phyloP scores from a whole-genome alignment of 2,888 invertebrate genomes.

The Ecliptopera silaceata region DNA sequence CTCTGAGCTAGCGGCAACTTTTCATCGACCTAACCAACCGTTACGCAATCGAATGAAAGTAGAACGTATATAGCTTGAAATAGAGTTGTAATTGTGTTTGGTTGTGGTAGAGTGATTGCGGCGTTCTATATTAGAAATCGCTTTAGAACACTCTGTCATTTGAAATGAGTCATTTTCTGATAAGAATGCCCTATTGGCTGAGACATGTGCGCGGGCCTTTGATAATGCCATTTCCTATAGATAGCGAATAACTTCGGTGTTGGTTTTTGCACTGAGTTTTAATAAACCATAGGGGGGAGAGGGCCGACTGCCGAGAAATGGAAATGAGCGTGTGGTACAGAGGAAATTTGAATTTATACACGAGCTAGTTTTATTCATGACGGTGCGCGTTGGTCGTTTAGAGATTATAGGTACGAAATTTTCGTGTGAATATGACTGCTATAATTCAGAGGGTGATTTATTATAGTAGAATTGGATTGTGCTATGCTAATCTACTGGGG shows the following conservation, averaged over 20 bases:
- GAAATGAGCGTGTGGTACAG: constrained; percentile 80
- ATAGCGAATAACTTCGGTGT: constrained; percentile 77
- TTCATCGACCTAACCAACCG: constrained; percentile 56
- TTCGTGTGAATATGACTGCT: constrained; percentile 50
- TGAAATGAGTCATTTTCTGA: constrained; percentile 89
- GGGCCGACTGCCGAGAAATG: constrained; percentile 71
- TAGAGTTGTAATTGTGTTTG: constrained; percentile 46
- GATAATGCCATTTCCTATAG: constrained; percentile 82
- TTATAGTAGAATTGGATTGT: constrained; percentile 33
- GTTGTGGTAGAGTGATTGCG: constrained; percentile 43
- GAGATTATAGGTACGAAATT: constrained; percentile 57
- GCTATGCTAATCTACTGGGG: constrained; percentile 28
- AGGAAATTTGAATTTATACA: constrained; percentile 84
- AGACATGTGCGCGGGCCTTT: constrained; percentile 78
- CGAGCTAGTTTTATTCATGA: constrained; percentile 80
- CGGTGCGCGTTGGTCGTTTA: constrained; percentile 56
- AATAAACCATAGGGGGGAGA: constrained; percentile 78
- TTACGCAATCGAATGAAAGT: constrained; percentile 35
- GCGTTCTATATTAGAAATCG: constrained; percentile 61
- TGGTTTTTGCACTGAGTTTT: constrained; percentile 80
- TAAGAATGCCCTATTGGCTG: constrained; percentile 85
- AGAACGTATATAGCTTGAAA: constrained; percentile 17
- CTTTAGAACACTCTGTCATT: constrained; percentile 84
- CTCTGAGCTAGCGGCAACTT: constrained; percentile 66
- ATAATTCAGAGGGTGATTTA: constrained; percentile 46